Base-by-base conservation (phyloP, 2,888 invertebrate genomes). In the Acanthacorydalis orientalis region DNA sequence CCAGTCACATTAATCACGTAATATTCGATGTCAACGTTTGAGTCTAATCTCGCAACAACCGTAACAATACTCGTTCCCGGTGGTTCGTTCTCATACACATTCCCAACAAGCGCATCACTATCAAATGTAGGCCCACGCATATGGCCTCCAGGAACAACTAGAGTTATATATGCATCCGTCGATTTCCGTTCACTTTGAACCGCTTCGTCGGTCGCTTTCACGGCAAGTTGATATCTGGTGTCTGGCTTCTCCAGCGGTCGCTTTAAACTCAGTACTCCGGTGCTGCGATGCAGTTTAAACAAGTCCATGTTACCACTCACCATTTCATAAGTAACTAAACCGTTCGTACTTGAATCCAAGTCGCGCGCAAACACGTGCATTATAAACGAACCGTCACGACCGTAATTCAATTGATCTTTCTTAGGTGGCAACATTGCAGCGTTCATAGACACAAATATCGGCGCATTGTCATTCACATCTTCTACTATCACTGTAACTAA, bases 391-490 rank as follows among this genome's bases (percentile, higher is more conserved):
- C 80, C 77, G 50, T 72, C 72, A 52, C 76, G 73, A 8, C 73
- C 72, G 33, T 69, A 64, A 53, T 64, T 65, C 58, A 65, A 61
- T 53, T 68, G 70, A 41, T 58, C 53, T 41, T 54, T 57, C 31
- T 64, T 64, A 12, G 74, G 65, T 44, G 81, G 80, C 41, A 91
- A 68, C n/a, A 90, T 75, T 1, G 88, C 90, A 1, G 91, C 86
- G 57, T 88, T 89, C 87, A 91, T 88, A 43, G 89, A 90, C 2
- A 87, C 83, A 61, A 92, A 92, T 15, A 83, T 72, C 1, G 93
- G 93, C 7, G 88, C 85, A 64, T 92, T 91, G 63, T 95, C 93
- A 63, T 93, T 93, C 50, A 91, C 79, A 63, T 93, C 92, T 63
- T 90, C 89, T 7, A 93, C 89, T 51, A 90, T 88, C 35, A 93